Percentiles rank a stretch among this genome's conserved stretches.
Conservation (phyloP, 2,797 vertebrate genomes). For the Acanthopagrus latus region DNA sequence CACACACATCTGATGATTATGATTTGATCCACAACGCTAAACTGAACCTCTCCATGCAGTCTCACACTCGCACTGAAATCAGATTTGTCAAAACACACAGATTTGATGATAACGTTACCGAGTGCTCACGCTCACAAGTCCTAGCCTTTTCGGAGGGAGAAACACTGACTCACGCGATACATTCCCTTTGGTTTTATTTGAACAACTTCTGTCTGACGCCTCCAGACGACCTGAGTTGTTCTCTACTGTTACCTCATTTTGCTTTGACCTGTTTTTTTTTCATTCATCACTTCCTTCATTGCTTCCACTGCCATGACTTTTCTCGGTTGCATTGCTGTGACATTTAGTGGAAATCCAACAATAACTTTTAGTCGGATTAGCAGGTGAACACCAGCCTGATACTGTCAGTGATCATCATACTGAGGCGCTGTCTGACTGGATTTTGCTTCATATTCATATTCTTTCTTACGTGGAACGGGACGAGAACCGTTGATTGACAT, state of each 20-base stretch:
- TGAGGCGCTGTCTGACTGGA: conserved; percentile 7
- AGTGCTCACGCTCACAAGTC: conserved; percentile 51
- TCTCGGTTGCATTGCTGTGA: conserved; percentile 11
- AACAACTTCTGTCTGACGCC: conserved; percentile 42
- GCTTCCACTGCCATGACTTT: conserved; percentile 10
- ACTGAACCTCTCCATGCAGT: conserved; percentile 38
- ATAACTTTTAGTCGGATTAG: neutral
- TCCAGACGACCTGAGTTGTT: conserved; percentile 10
- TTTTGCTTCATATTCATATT: accelerated
- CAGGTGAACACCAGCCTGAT: neutral
- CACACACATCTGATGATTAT: conserved; percentile 32
- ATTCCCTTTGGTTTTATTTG: conserved; percentile 72
- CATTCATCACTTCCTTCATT: conserved; percentile 10
- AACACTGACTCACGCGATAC: conserved; percentile 62
- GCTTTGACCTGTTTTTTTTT: conserved; percentile 5
- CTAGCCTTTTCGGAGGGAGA: conserved; percentile 69
- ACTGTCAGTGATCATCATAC: conserved; percentile 9
- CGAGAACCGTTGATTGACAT: neutral
- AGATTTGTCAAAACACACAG: conserved; percentile 37
- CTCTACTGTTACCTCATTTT: conserved; percentile 39
- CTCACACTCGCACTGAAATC: conserved; percentile 7
- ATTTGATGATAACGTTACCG: conserved; percentile 27
- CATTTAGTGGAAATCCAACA: conserved; percentile 14
- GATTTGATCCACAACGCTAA: conserved; percentile 52
- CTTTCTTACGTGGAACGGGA: accelerated